A percentile compares a stretch with the other conserved stretches of the same genome.
These are phyloP conservation scores for Aldrovandia affinis DNA, from an alignment of 2,797 vertebrate genomes.

Conservation along the genomic window DNA sequence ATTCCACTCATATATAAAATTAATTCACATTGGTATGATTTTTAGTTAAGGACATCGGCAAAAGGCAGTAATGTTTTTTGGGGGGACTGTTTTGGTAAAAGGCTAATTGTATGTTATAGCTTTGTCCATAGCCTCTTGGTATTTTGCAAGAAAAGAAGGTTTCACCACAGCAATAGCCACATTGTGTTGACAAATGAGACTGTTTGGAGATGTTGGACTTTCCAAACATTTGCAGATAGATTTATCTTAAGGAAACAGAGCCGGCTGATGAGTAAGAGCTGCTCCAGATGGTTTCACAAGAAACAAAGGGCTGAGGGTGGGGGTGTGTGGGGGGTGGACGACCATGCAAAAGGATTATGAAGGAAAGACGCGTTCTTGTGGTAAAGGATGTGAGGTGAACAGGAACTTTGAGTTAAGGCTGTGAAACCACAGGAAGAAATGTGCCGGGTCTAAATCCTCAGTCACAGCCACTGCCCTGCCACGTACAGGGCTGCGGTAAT, in stretches of 20 bases:
- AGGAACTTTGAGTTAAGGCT: slow-evolving; percentile 20
- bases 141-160: background rate
- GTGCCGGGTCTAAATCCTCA: slow-evolving; percentile 19
- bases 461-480: slow-evolving; percentile 21
- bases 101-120: background rate
- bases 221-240: slow-evolving; percentile 18
- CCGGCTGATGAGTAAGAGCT: background rate
- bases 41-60: background rate
- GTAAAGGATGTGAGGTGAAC: slow-evolving; percentile 26
- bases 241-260: slow-evolving; percentile 19
- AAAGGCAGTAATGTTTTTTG: background rate
- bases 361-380: slow-evolving; percentile 13
- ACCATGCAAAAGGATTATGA: slow-evolving; percentile 22
- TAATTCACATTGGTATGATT: background rate
- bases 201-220: background rate
- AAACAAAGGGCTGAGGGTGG: slow-evolving; percentile 13
- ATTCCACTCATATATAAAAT: background rate
- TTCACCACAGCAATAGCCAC: slow-evolving; percentile 9
- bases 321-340: background rate
- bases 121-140: background rate
- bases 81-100: too few relatives aligned
- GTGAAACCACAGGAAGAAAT: slow-evolving; percentile 23
- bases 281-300: slow-evolving; percentile 17
- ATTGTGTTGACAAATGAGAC: slow-evolving; percentile 17
- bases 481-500: slow-evolving; percentile 20